These are phyloP conservation scores for Rhipidura dahli DNA, from an alignment of 2,113 vertebrate genomes.

Conservation along the genomic window DNA sequence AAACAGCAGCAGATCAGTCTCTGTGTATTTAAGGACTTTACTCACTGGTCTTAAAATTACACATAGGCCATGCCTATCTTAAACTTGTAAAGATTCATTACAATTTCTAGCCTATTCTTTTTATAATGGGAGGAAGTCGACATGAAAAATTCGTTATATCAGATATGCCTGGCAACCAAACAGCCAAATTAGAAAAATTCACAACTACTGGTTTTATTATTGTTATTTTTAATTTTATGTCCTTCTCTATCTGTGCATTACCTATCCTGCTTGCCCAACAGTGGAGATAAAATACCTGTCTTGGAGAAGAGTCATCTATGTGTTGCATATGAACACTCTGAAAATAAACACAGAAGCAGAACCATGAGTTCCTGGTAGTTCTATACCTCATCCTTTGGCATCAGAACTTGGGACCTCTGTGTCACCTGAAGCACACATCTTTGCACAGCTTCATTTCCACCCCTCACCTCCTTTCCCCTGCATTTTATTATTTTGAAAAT, in stretches of 20 bases:
- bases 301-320: neutral
- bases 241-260: neutral
- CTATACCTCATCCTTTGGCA: neutral
- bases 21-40: neutral
- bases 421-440: neutral
- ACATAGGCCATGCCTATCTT: neutral
- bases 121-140: neutral
- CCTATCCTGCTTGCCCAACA: neutral
- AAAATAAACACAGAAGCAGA: neutral
- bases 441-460: neutral
- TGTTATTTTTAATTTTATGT: neutral
- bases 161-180: neutral
- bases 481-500: neutral
- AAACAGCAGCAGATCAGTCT: neutral
- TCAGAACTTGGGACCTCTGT: neutral
- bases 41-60: neutral
- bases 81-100: neutral
- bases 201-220: neutral
- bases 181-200: neutral
- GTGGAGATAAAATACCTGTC: neutral
- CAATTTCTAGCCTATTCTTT: neutral
- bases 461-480: fast-evolving
- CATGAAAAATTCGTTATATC: neutral
- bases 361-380: neutral
- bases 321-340: neutral